These are phyloP conservation scores for Xylocampa areola DNA, from an alignment of 2,888 invertebrate species.

Conservation along the genomic window DNA sequence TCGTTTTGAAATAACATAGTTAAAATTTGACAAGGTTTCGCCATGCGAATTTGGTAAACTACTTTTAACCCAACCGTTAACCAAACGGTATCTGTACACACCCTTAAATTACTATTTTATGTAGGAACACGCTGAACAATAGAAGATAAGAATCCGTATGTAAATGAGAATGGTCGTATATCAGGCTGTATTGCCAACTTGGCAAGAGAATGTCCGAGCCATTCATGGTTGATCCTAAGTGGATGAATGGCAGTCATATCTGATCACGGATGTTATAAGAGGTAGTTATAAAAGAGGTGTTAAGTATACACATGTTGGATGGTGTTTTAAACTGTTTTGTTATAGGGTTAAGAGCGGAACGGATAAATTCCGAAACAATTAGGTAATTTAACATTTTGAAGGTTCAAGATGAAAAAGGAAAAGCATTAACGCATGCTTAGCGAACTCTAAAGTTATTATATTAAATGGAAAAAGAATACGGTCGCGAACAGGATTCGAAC, in stretches of 20 bases:
- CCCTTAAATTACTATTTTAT: slow-evolving; percentile 45
- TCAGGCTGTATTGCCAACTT: slow-evolving; percentile 57
- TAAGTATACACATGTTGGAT: slow-evolving; percentile 1
- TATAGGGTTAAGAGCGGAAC: slow-evolving; percentile 38
- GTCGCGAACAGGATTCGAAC: too few relatives aligned
- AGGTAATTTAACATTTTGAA: slow-evolving; percentile 2
- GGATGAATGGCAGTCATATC: slow-evolving; percentile 44
- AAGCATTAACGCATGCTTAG: too few relatives aligned
- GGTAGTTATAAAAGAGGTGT: slow-evolving; percentile 30
- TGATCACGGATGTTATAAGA: slow-evolving; percentile 35
- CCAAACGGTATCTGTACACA: slow-evolving; percentile 33
- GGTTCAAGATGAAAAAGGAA: too few relatives aligned
- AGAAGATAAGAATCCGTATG: slow-evolving; percentile 69
- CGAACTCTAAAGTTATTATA: too few relatives aligned
- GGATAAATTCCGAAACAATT: slow-evolving; percentile 23
- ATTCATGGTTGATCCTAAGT: slow-evolving; percentile 48
- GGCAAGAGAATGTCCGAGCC: slow-evolving; percentile 47
- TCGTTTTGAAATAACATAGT: too few relatives aligned
- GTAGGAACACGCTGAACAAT: slow-evolving; percentile 63
- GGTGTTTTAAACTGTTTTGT: slow-evolving; percentile 19
- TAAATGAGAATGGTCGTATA: slow-evolving; percentile 59
- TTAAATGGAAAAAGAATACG: too few relatives aligned
- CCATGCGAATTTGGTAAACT: slow-evolving; percentile 1
- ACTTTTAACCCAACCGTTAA: not conserved
- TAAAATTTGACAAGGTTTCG: too few relatives aligned